These are phyloP conservation scores for Drosophila lutescens DNA, from an alignment of 2,888 invertebrate genomes.

Conservation along the genomic window DNA sequence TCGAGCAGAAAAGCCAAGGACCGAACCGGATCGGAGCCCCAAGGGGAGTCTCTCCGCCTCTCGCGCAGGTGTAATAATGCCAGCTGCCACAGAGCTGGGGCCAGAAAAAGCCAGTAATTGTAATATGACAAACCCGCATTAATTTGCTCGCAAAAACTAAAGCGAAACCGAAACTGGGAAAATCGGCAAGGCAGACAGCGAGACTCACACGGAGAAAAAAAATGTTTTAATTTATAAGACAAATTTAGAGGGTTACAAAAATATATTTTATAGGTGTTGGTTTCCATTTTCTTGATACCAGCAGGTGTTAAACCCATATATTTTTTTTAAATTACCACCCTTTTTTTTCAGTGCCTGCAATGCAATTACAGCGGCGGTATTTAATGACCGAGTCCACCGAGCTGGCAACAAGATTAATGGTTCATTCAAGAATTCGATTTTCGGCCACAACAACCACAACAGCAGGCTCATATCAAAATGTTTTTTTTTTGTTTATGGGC, in stretches of 20 bases:
- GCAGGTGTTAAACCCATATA: no score
- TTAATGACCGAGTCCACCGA: constrained; percentile 66
- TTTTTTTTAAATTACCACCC: neutral
- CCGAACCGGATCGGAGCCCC: constrained; percentile 34
- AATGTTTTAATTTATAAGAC: no score
- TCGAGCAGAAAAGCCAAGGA: constrained; percentile 9
- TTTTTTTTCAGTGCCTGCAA: constrained; percentile 28
- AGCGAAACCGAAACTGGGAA: constrained; percentile 14
- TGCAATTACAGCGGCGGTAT: constrained; percentile 74
- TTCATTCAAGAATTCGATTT: constrained; percentile 81
- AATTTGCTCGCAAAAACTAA: constrained; percentile 55
- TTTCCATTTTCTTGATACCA: no score
- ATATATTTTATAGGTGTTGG: no score
- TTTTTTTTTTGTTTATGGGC: constrained; percentile 44
- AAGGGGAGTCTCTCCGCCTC: constrained; percentile 36
- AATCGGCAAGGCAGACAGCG: constrained; percentile 35
- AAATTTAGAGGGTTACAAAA: no score
- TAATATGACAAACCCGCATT: constrained; percentile 75
- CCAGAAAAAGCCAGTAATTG: constrained; percentile 62
- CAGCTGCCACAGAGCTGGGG: constrained; percentile 48
- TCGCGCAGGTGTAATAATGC: constrained; percentile 75
- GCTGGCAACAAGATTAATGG: constrained; percentile 79
- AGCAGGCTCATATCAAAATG: constrained; percentile 70
- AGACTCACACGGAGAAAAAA: constrained; percentile 21
- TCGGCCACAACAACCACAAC: constrained; percentile 58